Evolutionary conservation across 2,888 invertebrate species (phyloP).

Genomic region (Chloroclysta siterata): DNA sequence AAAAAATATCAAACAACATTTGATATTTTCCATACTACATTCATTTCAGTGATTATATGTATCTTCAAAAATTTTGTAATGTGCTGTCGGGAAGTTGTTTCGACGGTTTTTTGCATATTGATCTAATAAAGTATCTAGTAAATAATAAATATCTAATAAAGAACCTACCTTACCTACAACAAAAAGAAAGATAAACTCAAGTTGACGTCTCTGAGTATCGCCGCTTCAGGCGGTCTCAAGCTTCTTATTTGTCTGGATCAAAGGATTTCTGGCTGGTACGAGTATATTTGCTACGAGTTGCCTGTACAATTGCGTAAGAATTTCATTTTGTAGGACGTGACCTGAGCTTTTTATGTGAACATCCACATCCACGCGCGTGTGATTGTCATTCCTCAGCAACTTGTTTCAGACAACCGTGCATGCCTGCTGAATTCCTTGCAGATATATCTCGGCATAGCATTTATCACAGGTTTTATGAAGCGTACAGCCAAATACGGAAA

Average conservation of each 20-base stretch:
- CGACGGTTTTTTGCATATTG: too few species aligned
- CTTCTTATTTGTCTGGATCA: conserved; percentile 45
- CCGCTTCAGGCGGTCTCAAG: neutral
- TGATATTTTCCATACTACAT: too few species aligned
- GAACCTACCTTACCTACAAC: too few species aligned
- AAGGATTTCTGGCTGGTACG: conserved; percentile 39
- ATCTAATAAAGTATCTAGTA: too few species aligned
- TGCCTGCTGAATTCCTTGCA: neutral
- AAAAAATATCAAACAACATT: too few species aligned
- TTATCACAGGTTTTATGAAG: too few species aligned
- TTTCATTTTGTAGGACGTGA: conserved; percentile 21
- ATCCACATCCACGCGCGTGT: conserved; percentile 4
- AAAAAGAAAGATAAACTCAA: neutral
- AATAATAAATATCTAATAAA: too few species aligned
- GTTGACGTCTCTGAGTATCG: conserved; percentile 1
- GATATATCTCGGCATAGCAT: neutral
- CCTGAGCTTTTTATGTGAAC: conserved; percentile 13
- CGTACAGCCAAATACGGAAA: too few species aligned
- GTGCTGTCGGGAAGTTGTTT: too few species aligned
- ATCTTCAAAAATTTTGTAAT: too few species aligned
- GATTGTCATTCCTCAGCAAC: conserved; percentile 16
- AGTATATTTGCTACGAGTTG: conserved; percentile 23
- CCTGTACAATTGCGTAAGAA: conserved; percentile 29
- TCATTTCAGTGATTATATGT: too few species aligned
- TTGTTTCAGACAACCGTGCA: neutral